Conservation (phyloP, 2,113 vertebrate genomes). For the Entelurus aequoreus region DNA sequence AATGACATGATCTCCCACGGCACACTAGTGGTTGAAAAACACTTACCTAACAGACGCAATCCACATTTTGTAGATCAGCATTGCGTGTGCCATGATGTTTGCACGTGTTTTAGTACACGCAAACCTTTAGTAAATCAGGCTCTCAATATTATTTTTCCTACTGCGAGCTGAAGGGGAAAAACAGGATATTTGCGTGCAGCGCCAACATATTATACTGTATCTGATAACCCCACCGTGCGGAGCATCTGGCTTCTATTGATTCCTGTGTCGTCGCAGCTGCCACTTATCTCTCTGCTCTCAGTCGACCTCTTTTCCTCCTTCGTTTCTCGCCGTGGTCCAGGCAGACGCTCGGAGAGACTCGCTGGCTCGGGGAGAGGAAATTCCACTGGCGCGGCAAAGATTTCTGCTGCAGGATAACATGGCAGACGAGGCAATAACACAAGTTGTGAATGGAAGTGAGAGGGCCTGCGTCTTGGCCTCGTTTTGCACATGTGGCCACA, state of each 20-base stretch:
- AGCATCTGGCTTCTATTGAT: conserved; percentile 3
- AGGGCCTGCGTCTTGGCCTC: no score
- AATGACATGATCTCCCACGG: no score
- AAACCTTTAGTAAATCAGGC: not conserved
- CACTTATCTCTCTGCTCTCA: conserved; percentile 2
- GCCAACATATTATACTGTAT: not conserved
- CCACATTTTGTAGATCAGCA: no score
- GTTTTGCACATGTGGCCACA: no score
- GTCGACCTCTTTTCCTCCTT: conserved; percentile 8
- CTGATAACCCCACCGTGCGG: not conserved
- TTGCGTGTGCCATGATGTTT: no score
- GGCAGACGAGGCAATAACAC: not conserved
- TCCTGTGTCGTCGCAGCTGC: conserved; percentile 2
- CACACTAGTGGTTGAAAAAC: no score
- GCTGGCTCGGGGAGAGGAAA: conserved; percentile 56
- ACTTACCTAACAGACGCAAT: no score
- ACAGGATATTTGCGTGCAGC: not conserved
- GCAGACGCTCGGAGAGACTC: conserved; percentile 37
- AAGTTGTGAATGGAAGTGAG: not conserved
- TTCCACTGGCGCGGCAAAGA: conserved; percentile 45
- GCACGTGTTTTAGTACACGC: no score
- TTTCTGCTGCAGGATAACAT: not conserved
- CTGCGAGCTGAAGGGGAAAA: conserved; percentile 3
- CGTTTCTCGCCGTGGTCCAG: conserved; percentile 17
- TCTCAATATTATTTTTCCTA: conserved; percentile 5